Evolutionary conservation across 92 coral and sea anemone genomes (phyloP), one percentile per base, ranked within the genome.

Genomic region (Diadumene lineata): DNA sequence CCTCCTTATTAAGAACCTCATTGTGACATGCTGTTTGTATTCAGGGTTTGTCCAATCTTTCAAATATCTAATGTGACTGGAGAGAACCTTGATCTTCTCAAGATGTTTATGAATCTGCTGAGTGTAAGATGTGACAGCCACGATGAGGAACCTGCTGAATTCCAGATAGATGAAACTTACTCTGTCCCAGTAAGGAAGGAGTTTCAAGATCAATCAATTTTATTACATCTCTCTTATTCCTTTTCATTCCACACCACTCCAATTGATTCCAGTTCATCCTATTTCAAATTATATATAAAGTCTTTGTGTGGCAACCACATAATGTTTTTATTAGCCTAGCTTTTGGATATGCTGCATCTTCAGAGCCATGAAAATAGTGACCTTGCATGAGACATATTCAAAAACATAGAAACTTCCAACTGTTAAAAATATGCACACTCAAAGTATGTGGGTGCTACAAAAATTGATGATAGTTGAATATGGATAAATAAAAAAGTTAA

Each of bases 41-140:
- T 46, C 62, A 94, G 98, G 80, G 98, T 94, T 29, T 94, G 98
- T 56, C 98, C 98, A 28, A 94, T 94, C 64, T 94, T 94, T 79
- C 98, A 94, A 82, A 89, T 94, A 46, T 94, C 98, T 51, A 94
- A 94, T 53, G 98, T 94, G 29, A 92, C 98, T 9, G 98, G 98
- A 27, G 98, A 92, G 71, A 94, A 92, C 71, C 86, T 94, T 57
- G 97, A 82, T 76, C 74, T 94, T 38, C 79, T 94, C 15, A 94
- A 94, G 73, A 89, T 92, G 97, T 94, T 94, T 56, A 81, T 94
- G 34, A 94, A 94, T 73, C 83, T 94, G 58, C 74, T 94, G 33
- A 92, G 98, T 33, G 88, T 90, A 33, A 85, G 98, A 17, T 79
- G 83, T 27, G 89, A 88, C 63, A 92, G 87, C 90, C 87, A 72